Evolutionary conservation across 1,140 invertebrate genomes (phyloP), one percentile per base, ranked within the genome.

Genomic region (Apocrypta bakeri): DNA sequence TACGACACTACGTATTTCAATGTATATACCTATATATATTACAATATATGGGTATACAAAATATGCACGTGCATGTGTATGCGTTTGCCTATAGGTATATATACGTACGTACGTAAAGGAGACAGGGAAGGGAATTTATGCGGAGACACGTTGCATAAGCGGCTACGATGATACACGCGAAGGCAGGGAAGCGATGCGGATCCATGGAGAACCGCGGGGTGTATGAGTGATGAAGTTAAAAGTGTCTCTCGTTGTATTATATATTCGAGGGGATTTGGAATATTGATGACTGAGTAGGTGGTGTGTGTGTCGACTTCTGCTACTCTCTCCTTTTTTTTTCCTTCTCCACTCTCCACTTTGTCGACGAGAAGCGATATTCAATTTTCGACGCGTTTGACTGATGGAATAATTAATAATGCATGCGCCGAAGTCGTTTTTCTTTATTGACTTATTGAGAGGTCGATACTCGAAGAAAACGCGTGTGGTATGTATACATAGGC

Each of bases 111-210:
- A 24, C 24, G 27, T 27, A 17, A 27, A 6, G 29, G 25, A 0
- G 48, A 33, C 2, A 79, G 12, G 21, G 21, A 75, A 83, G 12
- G 21, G 21, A 75, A 83, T 71, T 56, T 80, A 76, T 80, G 73
- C 64, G 75, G 56, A 72, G 63, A 27, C 48, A 29, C 79, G n/a
- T 83, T 83, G 72, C 82, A 80, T 80, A 76, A 80, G 42, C 64
- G 40, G 56, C 17, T 17, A 14, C 40, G 48, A 42, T 76, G 29
- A 71, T 79, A 74, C 68, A 79, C 37, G 69, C 29, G 33, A 1
- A 68, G n/a, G 4, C 31, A 1, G 9, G 25, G n/a, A 40, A 40
- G 29, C 11, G 27, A 27, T 2, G 33, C 8, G 63, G 7, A 0
- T 2, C 25, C 4, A 17, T 48, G 17, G 7, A 42, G 40, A 42